phyloP scores from a whole-genome alignment of 1,140 invertebrate genomes.

The Onthophagus taurus region DNA sequence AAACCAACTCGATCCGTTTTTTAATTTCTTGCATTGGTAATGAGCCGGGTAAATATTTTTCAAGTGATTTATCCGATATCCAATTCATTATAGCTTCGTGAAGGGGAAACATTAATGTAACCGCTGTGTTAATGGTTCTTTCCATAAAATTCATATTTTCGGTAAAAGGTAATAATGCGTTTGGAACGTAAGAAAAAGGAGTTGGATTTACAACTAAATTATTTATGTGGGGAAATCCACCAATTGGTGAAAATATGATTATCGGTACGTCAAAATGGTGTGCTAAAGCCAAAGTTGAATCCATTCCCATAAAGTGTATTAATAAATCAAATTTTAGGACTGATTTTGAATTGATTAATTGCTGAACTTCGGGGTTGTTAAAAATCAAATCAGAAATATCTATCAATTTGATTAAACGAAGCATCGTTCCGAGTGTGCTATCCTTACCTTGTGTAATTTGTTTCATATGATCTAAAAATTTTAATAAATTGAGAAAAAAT shows the following conservation, averaged over 20 bases:
- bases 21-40: constrained; percentile 41
- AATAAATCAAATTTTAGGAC: too few species aligned
- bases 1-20: constrained; percentile 28
- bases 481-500: too few species aligned
- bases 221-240: background rate
- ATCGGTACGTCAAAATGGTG: constrained; percentile 5
- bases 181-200: constrained; percentile 10
- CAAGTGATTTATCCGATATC: background rate
- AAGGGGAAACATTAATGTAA: background rate
- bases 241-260: background rate
- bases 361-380: too few species aligned
- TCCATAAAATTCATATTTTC: constrained; percentile 13
- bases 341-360: too few species aligned
- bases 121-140: constrained; percentile 6
- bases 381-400: too few species aligned
- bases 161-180: constrained; percentile 3
- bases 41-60: constrained; percentile 27
- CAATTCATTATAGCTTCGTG: background rate
- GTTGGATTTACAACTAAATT: background rate
- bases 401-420: too few species aligned
- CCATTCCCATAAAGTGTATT: background rate
- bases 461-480: too few species aligned
- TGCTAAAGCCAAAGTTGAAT: background rate
- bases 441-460: too few species aligned
- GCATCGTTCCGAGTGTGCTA: too few species aligned